These are phyloP conservation scores for Peromyscus melanophrys DNA, from an alignment of 2,797 vertebrate genomes.

Conservation along the genomic window DNA sequence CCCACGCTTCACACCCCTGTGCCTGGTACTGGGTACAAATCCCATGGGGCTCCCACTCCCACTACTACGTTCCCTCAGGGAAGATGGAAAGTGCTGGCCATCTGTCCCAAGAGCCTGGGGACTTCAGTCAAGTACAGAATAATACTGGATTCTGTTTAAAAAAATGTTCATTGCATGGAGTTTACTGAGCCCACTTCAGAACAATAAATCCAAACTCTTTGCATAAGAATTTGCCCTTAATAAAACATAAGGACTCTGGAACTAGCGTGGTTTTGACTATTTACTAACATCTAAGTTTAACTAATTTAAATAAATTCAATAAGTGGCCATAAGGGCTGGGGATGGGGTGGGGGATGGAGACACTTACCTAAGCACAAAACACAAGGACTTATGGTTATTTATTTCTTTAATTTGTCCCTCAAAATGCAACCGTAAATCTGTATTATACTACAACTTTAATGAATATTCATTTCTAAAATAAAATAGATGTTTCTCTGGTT, in stretches of 20 bases:
- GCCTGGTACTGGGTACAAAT: background rate
- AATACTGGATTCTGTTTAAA: background rate
- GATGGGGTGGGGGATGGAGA: background rate
- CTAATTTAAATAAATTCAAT: constrained; percentile 11
- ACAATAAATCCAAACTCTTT: background rate
- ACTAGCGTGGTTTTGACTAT: background rate
- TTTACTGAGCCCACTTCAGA: background rate
- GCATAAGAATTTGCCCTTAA: background rate
- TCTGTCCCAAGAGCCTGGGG: background rate
- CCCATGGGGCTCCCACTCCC: no score
- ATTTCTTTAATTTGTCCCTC: constrained; percentile 61
- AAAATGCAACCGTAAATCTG: constrained; percentile 59
- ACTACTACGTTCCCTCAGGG: no score
- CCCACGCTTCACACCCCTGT: background rate
- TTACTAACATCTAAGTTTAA: background rate
- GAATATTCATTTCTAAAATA: constrained; percentile 58
- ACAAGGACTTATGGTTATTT: background rate
- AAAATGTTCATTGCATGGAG: background rate
- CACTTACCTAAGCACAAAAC: constrained; percentile 11
- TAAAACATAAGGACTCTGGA: background rate
- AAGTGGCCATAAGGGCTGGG: background rate
- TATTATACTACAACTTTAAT: constrained; percentile 8
- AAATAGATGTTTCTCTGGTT: background rate
- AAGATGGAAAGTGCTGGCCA: background rate
- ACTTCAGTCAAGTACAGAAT: background rate